These are phyloP conservation scores for Eleginops maclovinus DNA, from an alignment of 2,113 vertebrate genomes.

Conservation along the genomic window DNA sequence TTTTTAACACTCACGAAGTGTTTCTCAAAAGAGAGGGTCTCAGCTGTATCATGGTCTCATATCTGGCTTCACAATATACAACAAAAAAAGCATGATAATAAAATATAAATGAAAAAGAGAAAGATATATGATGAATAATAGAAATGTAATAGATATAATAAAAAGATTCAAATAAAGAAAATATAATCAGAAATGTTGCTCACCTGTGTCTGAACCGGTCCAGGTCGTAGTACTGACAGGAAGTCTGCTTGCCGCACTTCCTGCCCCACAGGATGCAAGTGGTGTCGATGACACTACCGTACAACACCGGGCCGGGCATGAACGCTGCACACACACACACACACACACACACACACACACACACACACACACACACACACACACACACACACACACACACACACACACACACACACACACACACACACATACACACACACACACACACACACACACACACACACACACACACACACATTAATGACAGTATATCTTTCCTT, in stretches of 20 bases:
- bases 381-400: background rate
- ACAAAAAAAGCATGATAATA: background rate
- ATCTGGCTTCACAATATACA: background rate
- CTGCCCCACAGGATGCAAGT: conserved; percentile 90
- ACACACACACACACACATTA: no score
- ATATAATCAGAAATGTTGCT: background rate
- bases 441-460: no score
- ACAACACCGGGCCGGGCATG: conserved; percentile 92
- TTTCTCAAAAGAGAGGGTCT: no score
- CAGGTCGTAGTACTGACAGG: conserved; percentile 92
- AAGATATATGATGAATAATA: no score
- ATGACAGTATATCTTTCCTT: no score
- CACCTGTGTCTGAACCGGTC: conserved; percentile 89
- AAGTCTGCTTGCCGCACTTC: conserved; percentile 83
- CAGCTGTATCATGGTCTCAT: no score
- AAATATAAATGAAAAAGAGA: no score
- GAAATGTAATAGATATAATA: no score
- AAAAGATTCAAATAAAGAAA: no score
- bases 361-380: background rate
- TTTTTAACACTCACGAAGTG: no score
- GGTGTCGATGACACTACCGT: conserved; percentile 91
- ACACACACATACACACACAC: no score
- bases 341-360: conserved; percentile 8
- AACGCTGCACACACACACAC: conserved; percentile 84
- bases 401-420: background rate